Evolutionary conservation across 2,888 invertebrate genomes (phyloP), one percentile per base, ranked within the genome.

Genomic region (Drosophila aldrichi): DNA sequence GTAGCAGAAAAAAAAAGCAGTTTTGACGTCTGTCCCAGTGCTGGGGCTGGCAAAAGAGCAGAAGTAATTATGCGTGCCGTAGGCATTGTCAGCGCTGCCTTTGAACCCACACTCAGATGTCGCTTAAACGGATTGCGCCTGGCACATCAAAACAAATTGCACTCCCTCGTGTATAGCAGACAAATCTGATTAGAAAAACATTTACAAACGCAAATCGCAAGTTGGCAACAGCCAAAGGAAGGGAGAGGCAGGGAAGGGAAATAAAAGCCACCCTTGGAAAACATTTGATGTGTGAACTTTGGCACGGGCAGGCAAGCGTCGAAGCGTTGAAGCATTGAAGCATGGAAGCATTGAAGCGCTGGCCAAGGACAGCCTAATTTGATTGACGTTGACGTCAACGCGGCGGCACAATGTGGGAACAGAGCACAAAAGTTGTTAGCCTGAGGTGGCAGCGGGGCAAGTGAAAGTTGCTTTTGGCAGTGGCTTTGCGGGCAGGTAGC

Each of bases 121-220:
- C 88, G 77, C 82, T 88, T 82, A 79, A 72, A 65, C 85, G 82
- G 82, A 84, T 85, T 80, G 86, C 78, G 68, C 62, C 59, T 59
- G 86, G 78, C 79, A 84, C 84, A 85, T 89, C 84, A 85, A 89
- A 85, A 85, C 84, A 85, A 85, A 89, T 85, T 84, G 84, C 79
- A 73, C 77, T 89, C 84, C 84, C 84, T 58, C 20, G 84, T 61
- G 84, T 57, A 81, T 63, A 68, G 54, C 69, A 60, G 71, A 77
- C 71, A 88, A 88, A 89, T 88, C 90, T 89, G 87, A 88, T 88
- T 88, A 90, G 87, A 70, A 82, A 77, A 79, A 82, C 83, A 88
- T 88, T 87, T 88, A 89, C 89, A 85, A 77, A 77, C 81, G 81
- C 85, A 86, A 89, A 87, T 85, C 84, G 83, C 79, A 82, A 89